Conservation (phyloP, 37 sponge, comb jelly and placozoan genomes). For the Aplysina aerophoba region DNA sequence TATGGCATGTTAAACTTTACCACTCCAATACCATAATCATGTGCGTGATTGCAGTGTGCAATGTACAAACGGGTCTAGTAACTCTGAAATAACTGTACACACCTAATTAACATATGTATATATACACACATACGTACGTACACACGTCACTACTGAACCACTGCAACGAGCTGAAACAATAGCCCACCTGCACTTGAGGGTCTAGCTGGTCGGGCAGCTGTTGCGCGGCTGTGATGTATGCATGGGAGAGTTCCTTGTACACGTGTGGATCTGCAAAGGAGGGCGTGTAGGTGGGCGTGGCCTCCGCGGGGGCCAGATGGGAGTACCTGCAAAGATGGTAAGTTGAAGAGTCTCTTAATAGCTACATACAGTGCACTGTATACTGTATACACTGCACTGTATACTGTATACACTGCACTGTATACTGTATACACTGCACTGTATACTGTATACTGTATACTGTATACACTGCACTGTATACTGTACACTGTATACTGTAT, state of each 20-base stretch:
- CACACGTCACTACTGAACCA: not conserved
- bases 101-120: not conserved
- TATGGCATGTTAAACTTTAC: no score
- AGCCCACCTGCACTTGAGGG: slow-evolving; percentile 69
- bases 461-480: no score
- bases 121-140: slow-evolving; percentile 5
- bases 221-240: slow-evolving; percentile 77
- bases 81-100: not conserved
- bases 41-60: no score
- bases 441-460: no score
- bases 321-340: slow-evolving; percentile 23
- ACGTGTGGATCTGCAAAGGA: slow-evolving; percentile 35
- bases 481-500: no score
- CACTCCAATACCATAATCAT: no score
- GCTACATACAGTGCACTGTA: no score
- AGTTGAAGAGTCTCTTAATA: no score
- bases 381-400: not conserved
- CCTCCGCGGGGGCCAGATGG: not conserved
- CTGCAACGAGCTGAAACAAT: slow-evolving; percentile 15
- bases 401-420: no score
- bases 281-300: slow-evolving; percentile 2
- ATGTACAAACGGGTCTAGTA: no score
- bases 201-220: slow-evolving; percentile 66
- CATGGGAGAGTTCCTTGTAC: slow-evolving; percentile 45
- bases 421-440: no score